Evolutionary conservation across 2,797 vertebrate species (phyloP).

Genomic region (Cetoscarus ocellatus): DNA sequence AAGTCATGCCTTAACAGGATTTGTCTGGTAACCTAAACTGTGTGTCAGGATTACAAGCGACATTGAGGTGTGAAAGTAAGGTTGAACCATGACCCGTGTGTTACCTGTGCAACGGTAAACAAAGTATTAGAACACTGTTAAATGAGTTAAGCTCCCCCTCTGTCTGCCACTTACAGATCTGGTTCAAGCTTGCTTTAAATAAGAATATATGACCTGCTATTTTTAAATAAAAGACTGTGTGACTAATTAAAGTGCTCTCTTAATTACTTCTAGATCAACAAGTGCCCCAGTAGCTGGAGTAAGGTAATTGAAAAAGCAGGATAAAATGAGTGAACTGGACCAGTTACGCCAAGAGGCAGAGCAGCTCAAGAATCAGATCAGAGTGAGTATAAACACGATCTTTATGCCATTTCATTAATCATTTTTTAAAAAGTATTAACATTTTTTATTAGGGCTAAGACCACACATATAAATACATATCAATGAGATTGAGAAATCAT

Average conservation of each 20-base stretch:
- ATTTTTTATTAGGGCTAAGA: background rate
- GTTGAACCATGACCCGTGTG: constrained; percentile 32
- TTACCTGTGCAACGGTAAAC: background rate
- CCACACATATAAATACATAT: background rate
- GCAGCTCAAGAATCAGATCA: constrained; percentile 97
- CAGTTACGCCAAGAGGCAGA: constrained; percentile 98
- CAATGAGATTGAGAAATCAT: background rate
- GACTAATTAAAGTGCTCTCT: constrained; percentile 24
- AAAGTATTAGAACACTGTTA: background rate
- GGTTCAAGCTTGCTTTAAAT: background rate
- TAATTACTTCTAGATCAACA: constrained; percentile 82
- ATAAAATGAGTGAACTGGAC: constrained; percentile 99
- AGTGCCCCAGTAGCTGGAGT: constrained; percentile 88
- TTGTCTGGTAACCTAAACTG: constrained; percentile 81
- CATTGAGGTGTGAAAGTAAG: constrained; percentile 61
- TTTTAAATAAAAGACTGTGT: constrained; percentile 3
- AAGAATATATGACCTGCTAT: constrained; percentile 3
- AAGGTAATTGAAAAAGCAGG: constrained; percentile 87
- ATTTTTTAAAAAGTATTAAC: background rate
- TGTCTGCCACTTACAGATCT: background rate
- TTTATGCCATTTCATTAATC: background rate
- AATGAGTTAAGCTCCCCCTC: background rate
- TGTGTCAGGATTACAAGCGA: constrained; percentile 83
- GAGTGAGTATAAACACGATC: constrained; percentile 81
- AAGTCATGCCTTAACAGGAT: constrained; percentile 88